A percentile compares a stretch with the other conserved stretches of the same genome.
phyloP scores from a whole-genome alignment of 2,888 invertebrate species.

The Pristionchus arcanus region DNA sequence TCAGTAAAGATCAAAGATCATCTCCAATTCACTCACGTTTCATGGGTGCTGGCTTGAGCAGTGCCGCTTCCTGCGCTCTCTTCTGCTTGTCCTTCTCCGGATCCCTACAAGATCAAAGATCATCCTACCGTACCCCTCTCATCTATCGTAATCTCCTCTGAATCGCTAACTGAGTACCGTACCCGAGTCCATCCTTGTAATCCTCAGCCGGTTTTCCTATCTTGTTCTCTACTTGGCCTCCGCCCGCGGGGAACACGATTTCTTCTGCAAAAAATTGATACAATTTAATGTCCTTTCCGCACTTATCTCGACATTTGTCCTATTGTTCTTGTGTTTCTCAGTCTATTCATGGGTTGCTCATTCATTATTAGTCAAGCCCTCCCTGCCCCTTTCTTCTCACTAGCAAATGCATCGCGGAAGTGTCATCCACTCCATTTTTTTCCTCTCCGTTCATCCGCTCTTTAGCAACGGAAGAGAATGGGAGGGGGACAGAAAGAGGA shows the following conservation, averaged over 20 bases:
- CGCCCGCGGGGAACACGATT: constrained; percentile 49
- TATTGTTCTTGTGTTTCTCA: not conserved
- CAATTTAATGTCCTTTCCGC: not conserved
- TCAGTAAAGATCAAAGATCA: not conserved
- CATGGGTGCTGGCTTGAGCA: constrained; percentile 48
- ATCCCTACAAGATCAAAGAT: constrained; percentile 4
- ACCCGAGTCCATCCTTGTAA: not conserved
- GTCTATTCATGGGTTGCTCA: not conserved
- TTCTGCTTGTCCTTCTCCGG: not conserved
- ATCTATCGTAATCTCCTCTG: not conserved
- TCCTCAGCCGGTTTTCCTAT: constrained; percentile 34
- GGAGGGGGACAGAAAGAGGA: not conserved
- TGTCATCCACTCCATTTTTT: constrained; percentile 7
- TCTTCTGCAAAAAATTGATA: constrained; percentile 30
- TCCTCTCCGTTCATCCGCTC: not conserved
- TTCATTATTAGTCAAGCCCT: not conserved
- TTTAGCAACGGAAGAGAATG: constrained; percentile 12
- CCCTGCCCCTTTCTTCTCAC: not conserved
- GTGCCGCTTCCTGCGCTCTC: constrained; percentile 5
- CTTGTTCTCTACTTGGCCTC: not conserved
- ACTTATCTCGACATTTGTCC: not conserved
- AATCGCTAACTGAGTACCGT: constrained; percentile 22
- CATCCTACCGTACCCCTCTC: not conserved
- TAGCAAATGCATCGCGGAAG: constrained; percentile 17
- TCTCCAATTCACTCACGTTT: constrained; percentile 29